A percentile compares a stretch with the other conserved stretches of the same genome.
Evolutionary conservation across 2,888 invertebrate genomes (phyloP).

Genomic region (Mythimna lalbum): DNA sequence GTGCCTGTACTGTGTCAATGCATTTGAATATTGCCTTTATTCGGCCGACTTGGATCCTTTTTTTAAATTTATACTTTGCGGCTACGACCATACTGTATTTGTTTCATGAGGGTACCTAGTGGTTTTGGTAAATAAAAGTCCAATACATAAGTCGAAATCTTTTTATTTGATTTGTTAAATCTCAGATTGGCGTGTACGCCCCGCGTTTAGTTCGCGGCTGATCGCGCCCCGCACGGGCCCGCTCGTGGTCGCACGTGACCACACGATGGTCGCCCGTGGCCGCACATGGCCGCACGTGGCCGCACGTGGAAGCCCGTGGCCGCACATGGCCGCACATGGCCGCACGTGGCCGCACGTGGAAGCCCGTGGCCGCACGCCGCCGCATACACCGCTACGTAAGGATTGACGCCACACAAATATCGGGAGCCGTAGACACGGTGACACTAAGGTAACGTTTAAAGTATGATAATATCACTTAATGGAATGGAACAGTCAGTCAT

Average conservation of each 20-base stretch:
- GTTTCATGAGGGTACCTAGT: not conserved
- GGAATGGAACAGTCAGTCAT: conserved; percentile 79
- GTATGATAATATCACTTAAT: conserved; percentile 81
- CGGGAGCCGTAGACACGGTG: conserved; percentile 51
- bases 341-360: not conserved
- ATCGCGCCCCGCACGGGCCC: conserved; percentile 45
- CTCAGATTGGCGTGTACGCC: conserved; percentile 62
- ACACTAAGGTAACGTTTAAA: conserved; percentile 62
- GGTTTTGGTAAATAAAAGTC: conserved; percentile 54
- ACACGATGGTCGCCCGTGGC: conserved; percentile 1
- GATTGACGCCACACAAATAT: conserved; percentile 50
- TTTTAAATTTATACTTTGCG: no score
- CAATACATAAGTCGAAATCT: conserved; percentile 70
- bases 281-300: not conserved
- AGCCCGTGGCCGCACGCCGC: conserved; percentile 36
- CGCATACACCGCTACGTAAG: conserved; percentile 50
- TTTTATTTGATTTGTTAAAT: conserved; percentile 80
- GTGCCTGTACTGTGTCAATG: no score
- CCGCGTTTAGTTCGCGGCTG: conserved; percentile 53
- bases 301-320: not conserved
- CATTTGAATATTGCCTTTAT: no score
- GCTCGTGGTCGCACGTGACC: conserved; percentile 18
- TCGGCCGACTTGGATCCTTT: no score
- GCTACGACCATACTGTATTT: no score
- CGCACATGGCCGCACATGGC: conserved; percentile 1